A percentile compares a stretch with the other conserved stretches of the same genome.
These are phyloP conservation scores for Rhamnusium bicolor DNA, from an alignment of 2,888 invertebrate species.

Conservation along the genomic window DNA sequence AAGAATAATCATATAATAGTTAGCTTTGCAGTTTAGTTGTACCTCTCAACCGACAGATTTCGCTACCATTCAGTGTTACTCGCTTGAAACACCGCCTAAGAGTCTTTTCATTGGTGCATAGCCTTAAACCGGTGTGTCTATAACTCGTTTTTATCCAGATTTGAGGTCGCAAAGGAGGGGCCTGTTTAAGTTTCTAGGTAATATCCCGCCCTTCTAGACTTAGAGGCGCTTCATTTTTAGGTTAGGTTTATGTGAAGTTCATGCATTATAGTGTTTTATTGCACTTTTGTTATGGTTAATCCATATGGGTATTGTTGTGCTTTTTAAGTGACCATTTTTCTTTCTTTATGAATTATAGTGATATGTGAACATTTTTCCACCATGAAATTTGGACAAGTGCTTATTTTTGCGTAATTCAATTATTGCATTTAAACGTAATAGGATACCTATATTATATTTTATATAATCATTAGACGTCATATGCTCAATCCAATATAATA, in stretches of 20 bases:
- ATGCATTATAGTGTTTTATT: constrained; percentile 53
- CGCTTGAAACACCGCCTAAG: constrained; percentile 55
- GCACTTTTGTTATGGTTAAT: constrained; percentile 50
- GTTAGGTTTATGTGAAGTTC: constrained; percentile 65
- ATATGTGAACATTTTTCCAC: constrained; percentile 7
- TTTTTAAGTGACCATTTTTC: constrained; percentile 38
- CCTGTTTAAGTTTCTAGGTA: constrained; percentile 45
- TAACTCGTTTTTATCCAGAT: constrained; percentile 61
- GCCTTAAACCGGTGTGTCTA: constrained; percentile 48
- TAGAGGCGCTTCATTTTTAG: constrained; percentile 69
- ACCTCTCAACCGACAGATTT: constrained; percentile 67
- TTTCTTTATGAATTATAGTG: constrained; percentile 20
- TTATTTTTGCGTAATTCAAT: background rate
- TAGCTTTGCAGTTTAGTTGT: constrained; percentile 68
- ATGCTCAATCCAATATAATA: too few relatives aligned
- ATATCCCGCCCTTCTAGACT: constrained; percentile 67
- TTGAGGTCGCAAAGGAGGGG: constrained; percentile 56
- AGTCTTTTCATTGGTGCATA: constrained; percentile 59
- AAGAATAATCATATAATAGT: constrained; percentile 73
- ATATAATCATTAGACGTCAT: too few relatives aligned
- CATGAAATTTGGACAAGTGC: constrained; percentile 13
- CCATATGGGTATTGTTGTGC: constrained; percentile 45
- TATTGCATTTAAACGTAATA: background rate
- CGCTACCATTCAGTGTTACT: constrained; percentile 68
- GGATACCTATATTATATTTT: background rate